Percentiles rank a stretch among this genome's conserved stretches.
phyloP scores from a whole-genome alignment of 2,113 vertebrate species.

The Channa maculata region DNA sequence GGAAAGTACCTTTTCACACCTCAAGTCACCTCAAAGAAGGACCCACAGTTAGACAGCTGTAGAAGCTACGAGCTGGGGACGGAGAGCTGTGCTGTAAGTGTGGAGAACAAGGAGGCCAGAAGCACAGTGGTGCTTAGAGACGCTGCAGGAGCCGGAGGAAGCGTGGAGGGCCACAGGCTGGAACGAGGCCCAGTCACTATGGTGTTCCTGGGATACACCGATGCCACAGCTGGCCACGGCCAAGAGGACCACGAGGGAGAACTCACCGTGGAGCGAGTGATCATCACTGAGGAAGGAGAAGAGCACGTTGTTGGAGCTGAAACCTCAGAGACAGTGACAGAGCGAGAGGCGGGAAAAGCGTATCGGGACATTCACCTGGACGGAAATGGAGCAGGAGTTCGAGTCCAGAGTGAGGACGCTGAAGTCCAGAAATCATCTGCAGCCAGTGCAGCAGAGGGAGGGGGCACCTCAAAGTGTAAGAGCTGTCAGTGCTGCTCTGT shows the following conservation, averaged over 20 bases:
- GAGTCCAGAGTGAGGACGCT: slow-evolving; percentile 27
- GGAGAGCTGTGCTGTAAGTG: slow-evolving; percentile 2
- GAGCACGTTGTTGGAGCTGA: slow-evolving; percentile 39
- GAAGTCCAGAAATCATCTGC: slow-evolving; percentile 11
- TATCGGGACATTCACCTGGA: slow-evolving; percentile 64
- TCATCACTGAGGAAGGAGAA: slow-evolving; percentile 74
- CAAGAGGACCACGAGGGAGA: slow-evolving; percentile 47
- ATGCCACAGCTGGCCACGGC: slow-evolving; percentile 13
- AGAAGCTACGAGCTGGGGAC: background rate
- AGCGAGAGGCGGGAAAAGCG: slow-evolving; percentile 19
- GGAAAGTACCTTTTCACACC: background rate
- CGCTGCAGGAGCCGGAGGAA: background rate
- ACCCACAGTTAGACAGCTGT: background rate
- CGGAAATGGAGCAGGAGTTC: slow-evolving; percentile 22
- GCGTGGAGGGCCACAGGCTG: slow-evolving; percentile 39
- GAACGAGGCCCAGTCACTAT: slow-evolving; percentile 75
- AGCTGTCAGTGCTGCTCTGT: slow-evolving; percentile 79
- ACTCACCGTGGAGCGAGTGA: slow-evolving; percentile 75
- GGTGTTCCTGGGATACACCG: slow-evolving; percentile 75
- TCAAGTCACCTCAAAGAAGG: background rate
- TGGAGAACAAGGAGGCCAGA: background rate
- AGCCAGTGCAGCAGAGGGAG: slow-evolving; percentile 29
- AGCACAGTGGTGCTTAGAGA: slow-evolving; percentile 2
- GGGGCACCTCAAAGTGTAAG: slow-evolving; percentile 57
- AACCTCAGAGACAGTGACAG: slow-evolving; percentile 1